Base-by-base conservation (phyloP, 2,113 vertebrate species). In the Cephalophus harveyi region DNA sequence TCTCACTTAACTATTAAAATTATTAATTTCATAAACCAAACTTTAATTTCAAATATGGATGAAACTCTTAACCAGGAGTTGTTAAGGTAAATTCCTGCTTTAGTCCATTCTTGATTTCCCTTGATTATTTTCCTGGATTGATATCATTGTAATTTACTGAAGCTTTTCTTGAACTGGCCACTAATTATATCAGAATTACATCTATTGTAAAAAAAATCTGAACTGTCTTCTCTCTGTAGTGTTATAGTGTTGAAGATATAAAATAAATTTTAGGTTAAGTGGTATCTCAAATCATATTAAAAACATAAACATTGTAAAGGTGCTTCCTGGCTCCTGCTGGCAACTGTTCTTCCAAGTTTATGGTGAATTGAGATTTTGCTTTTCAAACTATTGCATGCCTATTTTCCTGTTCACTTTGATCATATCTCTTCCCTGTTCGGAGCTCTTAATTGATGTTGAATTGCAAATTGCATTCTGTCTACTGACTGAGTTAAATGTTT, bases 401-500 rank as follows among this genome's bases (percentile, higher is more conserved):
- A 15, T 71, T 36, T 79, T 36, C 43, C 0, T 54, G 21, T 60
- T 94, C 46, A 90, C 55, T 94, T 86, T 94, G 82, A 84, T 62
- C 21, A 90, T 3, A 50, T 62, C 13, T 15, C 46, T 92, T 84
- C 55, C 76, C 55, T 57, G 7, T 50, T 89, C 40, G 87, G 78
- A 62, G 30, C n/a, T 95, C 71, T 92, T 91, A 78, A 92, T 74
- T 6, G 12, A 55, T 76, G 79, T 60, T 87, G 89, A 93, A 94
- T 85, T 94, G 64, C 74, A 43, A 91, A 94, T 81, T 94, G 59
- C 74, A 23, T 83, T 71, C 14, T 62, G 1, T 94, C 89, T 74
- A 79, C 46, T 74, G 57, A 89, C 46, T 94, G 62, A 92, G 48
- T 95, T 96, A 82, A 96, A 94, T 86, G 71, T 27, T 87, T 94